Conservation (phyloP, 2,888 invertebrate species). For the Monochamus alternatus region DNA sequence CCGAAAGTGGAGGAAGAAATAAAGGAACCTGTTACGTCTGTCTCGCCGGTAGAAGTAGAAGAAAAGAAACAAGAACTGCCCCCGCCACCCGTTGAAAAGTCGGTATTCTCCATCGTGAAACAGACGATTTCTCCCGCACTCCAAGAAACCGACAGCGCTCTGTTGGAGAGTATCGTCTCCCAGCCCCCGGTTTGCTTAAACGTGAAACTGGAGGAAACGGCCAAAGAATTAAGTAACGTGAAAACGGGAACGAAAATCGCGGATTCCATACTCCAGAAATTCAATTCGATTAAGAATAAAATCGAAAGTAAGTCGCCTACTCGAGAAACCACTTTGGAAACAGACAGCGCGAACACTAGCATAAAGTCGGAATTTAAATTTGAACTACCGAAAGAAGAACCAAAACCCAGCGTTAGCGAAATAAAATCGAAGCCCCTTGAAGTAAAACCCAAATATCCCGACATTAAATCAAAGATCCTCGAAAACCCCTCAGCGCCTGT, state of each 20-base stretch:
- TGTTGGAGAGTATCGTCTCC: slow-evolving; percentile 66
- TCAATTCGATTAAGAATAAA: slow-evolving; percentile 66
- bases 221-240: slow-evolving; percentile 65
- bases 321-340: slow-evolving; percentile 58
- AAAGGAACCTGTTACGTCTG: slow-evolving; percentile 26
- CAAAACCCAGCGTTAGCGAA: slow-evolving; percentile 41
- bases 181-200: slow-evolving; percentile 56
- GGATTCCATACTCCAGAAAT: slow-evolving; percentile 68
- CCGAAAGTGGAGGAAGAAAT: slow-evolving; percentile 44
- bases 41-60: slow-evolving; percentile 47
- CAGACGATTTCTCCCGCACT: slow-evolving; percentile 67
- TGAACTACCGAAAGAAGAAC: slow-evolving; percentile 41
- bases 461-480: slow-evolving; percentile 16
- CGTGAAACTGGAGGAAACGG: slow-evolving; percentile 64
- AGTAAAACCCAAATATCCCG: slow-evolving; percentile 33
- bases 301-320: slow-evolving; percentile 56
- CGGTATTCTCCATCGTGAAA: slow-evolving; percentile 49
- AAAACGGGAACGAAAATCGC: slow-evolving; percentile 69
- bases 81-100: slow-evolving; percentile 38
- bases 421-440: slow-evolving; percentile 30
- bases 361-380: slow-evolving; percentile 39
- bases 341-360: slow-evolving; percentile 36
- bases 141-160: slow-evolving; percentile 67
- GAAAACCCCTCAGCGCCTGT: slow-evolving; percentile 22
- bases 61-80: slow-evolving; percentile 21